Conservation (phyloP, 2,888 invertebrate genomes). For the Epiblema foenella region DNA sequence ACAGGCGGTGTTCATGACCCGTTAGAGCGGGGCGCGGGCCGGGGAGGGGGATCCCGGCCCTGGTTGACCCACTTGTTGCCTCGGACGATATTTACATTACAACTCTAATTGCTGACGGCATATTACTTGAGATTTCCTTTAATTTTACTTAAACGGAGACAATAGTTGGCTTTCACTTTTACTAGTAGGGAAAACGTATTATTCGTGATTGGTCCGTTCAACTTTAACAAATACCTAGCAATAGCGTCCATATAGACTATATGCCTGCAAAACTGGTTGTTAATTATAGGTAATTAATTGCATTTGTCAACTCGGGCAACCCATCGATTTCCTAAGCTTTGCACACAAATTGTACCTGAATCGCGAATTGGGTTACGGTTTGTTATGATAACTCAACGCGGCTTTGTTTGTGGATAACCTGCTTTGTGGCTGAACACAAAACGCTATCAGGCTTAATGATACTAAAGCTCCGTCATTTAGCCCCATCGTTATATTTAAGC, state of each 20-base stretch:
- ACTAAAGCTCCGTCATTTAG: conserved; percentile 30
- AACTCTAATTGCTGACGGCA: conserved; percentile 68
- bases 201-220: background rate
- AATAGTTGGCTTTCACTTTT: background rate
- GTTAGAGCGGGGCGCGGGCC: conserved; percentile 53
- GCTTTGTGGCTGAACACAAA: conserved; percentile 19
- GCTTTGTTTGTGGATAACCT: conserved; percentile 16
- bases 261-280: background rate
- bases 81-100: conserved; percentile 75
- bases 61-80: conserved; percentile 83
- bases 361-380: conserved; percentile 22
- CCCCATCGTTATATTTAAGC: conserved; percentile 21
- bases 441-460: conserved; percentile 35
- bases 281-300: background rate
- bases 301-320: conserved; percentile 10
- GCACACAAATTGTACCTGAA: conserved; percentile 1
- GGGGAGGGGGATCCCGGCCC: conserved; percentile 53
- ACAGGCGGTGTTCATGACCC: conserved; percentile 78
- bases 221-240: background rate
- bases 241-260: background rate
- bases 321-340: conserved; percentile 19
- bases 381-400: conserved; percentile 14
- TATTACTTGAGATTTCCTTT: conserved; percentile 62
- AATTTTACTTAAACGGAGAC: conserved; percentile 47
- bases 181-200: background rate